A percentile compares a stretch with the other conserved stretches of the same genome.
These are phyloP conservation scores for Hemicentrotus pulcherrimus DNA, from an alignment of 35 echinoderm and acorn worm species.

Conservation along the genomic window DNA sequence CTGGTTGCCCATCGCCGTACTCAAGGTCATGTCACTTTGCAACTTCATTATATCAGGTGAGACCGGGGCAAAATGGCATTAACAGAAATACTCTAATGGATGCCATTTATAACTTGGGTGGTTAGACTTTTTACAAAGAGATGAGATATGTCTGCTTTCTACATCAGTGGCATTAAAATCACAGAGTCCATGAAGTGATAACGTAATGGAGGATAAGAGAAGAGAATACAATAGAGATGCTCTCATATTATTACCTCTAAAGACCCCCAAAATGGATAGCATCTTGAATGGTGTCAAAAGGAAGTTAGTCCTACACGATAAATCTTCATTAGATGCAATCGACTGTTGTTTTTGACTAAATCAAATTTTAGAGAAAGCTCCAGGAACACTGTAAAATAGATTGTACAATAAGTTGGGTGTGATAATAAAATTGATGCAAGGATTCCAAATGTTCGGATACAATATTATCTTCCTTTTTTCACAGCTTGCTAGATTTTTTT, in stretches of 20 bases:
- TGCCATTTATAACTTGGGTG: neutral
- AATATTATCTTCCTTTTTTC: too few species aligned
- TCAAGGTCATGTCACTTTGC: slow-evolving; percentile 76
- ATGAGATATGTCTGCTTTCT: neutral
- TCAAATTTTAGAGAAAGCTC: too few species aligned
- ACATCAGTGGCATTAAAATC: neutral
- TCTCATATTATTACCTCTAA: neutral
- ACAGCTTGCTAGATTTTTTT: too few species aligned
- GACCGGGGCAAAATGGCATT: neutral
- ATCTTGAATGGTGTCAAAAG: too few species aligned
- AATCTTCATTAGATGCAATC: too few species aligned
- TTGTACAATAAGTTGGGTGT: too few species aligned
- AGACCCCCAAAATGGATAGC: too few species aligned
- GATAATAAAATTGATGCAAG: too few species aligned
- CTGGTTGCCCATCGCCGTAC: slow-evolving; percentile 87
- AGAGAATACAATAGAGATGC: neutral
- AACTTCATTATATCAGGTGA: slow-evolving; percentile 69
- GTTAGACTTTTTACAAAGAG: neutral
- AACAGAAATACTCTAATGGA: neutral
- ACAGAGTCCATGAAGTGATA: neutral
- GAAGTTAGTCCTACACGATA: too few species aligned
- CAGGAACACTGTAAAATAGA: too few species aligned
- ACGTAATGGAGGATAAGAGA: neutral
- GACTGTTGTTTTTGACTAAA: too few species aligned
- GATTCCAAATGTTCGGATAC: too few species aligned